Percentiles rank a stretch among this genome's conserved stretches.
Conservation (phyloP, 2,888 invertebrate genomes). For the Hirtodrosophila cameraria region DNA sequence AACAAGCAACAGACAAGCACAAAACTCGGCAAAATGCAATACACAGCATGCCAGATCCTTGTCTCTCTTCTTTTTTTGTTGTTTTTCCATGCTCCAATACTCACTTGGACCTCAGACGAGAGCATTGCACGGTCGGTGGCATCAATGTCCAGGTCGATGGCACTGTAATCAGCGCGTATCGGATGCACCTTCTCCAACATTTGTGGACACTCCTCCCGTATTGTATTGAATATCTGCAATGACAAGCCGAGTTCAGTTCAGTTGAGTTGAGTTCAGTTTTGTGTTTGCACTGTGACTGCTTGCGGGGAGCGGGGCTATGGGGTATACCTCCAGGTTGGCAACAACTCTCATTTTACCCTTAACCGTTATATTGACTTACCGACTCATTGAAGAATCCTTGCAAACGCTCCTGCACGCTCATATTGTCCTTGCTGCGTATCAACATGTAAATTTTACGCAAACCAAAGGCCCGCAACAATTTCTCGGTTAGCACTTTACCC, state of each 20-base stretch:
- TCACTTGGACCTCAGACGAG: conserved; percentile 86
- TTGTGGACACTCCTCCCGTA: conserved; percentile 84
- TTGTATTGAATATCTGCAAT: conserved; percentile 85
- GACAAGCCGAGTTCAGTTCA: neutral
- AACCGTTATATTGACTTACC: conserved; percentile 68
- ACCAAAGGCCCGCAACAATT: conserved; percentile 82
- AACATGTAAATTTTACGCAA: conserved; percentile 83
- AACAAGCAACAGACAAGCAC: conserved; percentile 38
- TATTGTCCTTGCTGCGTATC: conserved; percentile 83
- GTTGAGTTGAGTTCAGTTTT: too few species aligned
- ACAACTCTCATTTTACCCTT: conserved; percentile 28
- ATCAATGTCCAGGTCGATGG: conserved; percentile 85
- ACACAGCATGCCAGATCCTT: too few species aligned
- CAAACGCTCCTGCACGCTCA: conserved; percentile 81
- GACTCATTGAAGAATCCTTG: conserved; percentile 82
- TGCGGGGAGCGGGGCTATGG: too few species aligned
- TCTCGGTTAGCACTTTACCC: conserved; percentile 84
- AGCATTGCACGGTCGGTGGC: conserved; percentile 83
- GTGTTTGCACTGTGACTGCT: conserved; percentile 46
- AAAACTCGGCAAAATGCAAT: conserved; percentile 18
- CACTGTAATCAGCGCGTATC: conserved; percentile 85
- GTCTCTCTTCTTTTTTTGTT: too few species aligned
- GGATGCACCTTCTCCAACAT: conserved; percentile 86
- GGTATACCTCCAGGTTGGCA: conserved; percentile 3
- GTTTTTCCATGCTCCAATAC: conserved; percentile 45